phyloP scores from a whole-genome alignment of 2,888 invertebrate genomes.

The Cheilosia soror region DNA sequence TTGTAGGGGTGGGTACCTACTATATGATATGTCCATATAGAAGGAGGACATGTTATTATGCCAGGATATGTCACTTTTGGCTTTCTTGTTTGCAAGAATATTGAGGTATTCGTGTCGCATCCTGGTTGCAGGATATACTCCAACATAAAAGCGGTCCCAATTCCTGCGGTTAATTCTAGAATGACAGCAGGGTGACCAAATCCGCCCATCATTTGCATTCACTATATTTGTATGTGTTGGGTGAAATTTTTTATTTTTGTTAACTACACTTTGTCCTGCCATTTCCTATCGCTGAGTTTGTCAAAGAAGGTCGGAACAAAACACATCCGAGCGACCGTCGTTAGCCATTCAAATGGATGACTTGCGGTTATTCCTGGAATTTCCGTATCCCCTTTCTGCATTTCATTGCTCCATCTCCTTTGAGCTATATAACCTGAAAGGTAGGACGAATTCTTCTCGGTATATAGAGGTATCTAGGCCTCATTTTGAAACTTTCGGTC shows the following conservation, averaged over 20 bases:
- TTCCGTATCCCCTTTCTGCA: constrained; percentile 1
- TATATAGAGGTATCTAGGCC: background rate
- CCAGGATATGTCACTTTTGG: constrained; percentile 67
- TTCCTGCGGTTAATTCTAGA: constrained; percentile 50
- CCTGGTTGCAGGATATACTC: constrained; percentile 61
- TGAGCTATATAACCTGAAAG: constrained; percentile 47
- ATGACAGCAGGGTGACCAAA: constrained; percentile 65
- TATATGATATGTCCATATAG: constrained; percentile 8
- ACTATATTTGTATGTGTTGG: constrained; percentile 1
- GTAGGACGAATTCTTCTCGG: constrained; percentile 11
- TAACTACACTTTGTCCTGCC: background rate
- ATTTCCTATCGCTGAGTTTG: constrained; percentile 5
- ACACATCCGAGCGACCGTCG: constrained; percentile 48
- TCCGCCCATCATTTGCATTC: constrained; percentile 70
- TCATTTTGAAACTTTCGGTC: background rate
- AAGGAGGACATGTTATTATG: constrained; percentile 54
- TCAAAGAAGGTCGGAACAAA: constrained; percentile 57
- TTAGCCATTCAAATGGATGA: constrained; percentile 67
- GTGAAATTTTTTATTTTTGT: background rate
- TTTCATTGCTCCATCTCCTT: constrained; percentile 7
- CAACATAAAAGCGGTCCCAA: background rate
- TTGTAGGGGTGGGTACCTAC: constrained; percentile 36
- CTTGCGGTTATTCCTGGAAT: constrained; percentile 71
- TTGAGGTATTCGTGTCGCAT: constrained; percentile 73
- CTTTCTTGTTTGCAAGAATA: constrained; percentile 53